A percentile compares a stretch with the other conserved stretches of the same genome.
These are phyloP conservation scores for Gymnothorax javanicus DNA, from an alignment of 2,797 vertebrate genomes.

Conservation along the genomic window DNA sequence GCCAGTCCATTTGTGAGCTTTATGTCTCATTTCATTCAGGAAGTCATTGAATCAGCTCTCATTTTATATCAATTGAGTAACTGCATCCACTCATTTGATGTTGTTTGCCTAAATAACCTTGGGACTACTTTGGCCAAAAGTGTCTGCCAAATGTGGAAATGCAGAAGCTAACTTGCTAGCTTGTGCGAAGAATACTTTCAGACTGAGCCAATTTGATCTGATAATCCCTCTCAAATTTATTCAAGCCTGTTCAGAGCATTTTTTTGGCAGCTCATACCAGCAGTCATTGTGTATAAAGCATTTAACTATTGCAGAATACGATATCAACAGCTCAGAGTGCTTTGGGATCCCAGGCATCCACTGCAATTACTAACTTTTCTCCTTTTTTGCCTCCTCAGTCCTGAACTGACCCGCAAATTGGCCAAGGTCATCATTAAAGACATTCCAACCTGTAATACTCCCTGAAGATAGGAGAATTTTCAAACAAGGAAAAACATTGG, in stretches of 20 bases:
- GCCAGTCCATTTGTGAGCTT: not conserved
- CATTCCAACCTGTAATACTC: too few species aligned
- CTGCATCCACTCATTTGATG: not conserved
- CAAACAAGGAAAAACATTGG: too few species aligned
- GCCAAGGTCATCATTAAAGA: too few species aligned
- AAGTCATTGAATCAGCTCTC: not conserved
- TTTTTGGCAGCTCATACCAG: not conserved
- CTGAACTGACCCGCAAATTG: too few species aligned
- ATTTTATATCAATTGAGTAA: not conserved
- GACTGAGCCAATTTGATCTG: not conserved
- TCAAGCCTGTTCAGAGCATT: not conserved
- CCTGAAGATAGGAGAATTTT: too few species aligned
- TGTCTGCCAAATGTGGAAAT: not conserved
- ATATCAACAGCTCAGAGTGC: not conserved
- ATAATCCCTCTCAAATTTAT: slow-evolving; percentile 10
- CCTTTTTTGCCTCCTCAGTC: too few species aligned
- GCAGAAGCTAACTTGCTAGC: not conserved
- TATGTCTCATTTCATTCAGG: not conserved
- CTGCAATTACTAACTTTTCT: too few species aligned
- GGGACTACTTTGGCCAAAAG: not conserved
- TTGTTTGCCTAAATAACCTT: not conserved
- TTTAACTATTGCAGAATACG: not conserved
- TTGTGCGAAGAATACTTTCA: not conserved
- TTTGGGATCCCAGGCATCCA: not conserved
- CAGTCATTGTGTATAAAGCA: not conserved